These are phyloP conservation scores for Boloria selene DNA, from an alignment of 2,888 invertebrate species.

Conservation along the genomic window DNA sequence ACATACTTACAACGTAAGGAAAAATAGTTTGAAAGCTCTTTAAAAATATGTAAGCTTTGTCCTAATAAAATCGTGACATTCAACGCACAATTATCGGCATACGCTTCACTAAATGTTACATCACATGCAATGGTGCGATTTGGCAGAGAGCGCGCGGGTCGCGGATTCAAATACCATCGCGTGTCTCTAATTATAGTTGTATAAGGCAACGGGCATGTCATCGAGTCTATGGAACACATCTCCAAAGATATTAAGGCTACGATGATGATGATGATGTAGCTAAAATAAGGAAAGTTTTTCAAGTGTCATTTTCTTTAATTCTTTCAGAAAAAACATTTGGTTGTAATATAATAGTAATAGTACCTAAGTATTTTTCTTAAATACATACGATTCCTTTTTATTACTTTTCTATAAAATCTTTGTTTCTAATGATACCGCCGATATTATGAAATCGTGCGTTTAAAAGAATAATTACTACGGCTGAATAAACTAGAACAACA, in stretches of 20 bases:
- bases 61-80: constrained; percentile 5
- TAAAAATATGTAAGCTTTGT: neutral
- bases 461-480: too few species aligned
- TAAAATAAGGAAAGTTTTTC: neutral
- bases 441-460: too few species aligned
- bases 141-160: constrained; percentile 9
- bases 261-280: neutral
- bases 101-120: constrained; percentile 2
- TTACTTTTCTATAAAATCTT: too few species aligned
- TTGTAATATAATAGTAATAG: too few species aligned
- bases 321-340: too few species aligned
- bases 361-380: too few species aligned
- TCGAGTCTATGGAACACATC: constrained; percentile 2
- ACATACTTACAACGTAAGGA: too few species aligned
- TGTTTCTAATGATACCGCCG: too few species aligned
- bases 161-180: constrained; percentile 9
- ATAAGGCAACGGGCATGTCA: constrained; percentile 6
- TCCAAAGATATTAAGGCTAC: constrained; percentile 3
- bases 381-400: too few species aligned
- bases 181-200: constrained; percentile 16
- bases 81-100: neutral
- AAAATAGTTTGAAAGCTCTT: too few species aligned
- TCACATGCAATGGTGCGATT: constrained; percentile 4
- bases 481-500: neutral
- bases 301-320: constrained; percentile 1